These are phyloP conservation scores for Acholoe squamosa DNA, from an alignment of 2,888 invertebrate genomes.

Conservation along the genomic window DNA sequence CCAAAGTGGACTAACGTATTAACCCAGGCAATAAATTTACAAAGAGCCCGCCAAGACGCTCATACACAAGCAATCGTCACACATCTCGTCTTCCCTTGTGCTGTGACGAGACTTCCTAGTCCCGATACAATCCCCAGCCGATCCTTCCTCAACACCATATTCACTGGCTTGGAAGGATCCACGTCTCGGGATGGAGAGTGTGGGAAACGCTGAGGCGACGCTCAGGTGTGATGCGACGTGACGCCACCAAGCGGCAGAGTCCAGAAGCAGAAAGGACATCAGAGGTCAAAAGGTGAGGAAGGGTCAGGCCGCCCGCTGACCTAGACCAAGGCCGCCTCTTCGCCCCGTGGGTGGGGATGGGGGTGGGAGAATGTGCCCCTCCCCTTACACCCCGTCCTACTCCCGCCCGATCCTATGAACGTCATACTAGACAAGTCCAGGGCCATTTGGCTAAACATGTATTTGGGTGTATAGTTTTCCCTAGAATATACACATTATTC, in stretches of 20 bases:
- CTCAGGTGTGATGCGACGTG: constrained; percentile 46
- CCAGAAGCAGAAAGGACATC: constrained; percentile 33
- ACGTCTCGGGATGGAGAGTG: neutral
- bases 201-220: neutral
- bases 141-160: neutral
- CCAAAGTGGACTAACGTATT: neutral
- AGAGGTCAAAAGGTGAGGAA: constrained; percentile 41
- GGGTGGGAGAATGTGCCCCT: neutral
- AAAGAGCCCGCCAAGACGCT: neutral
- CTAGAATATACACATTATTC: too few relatives aligned
- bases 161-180: neutral
- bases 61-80: neutral
- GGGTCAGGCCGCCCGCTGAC: constrained; percentile 23
- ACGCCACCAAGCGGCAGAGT: neutral
- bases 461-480: too few relatives aligned
- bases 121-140: neutral
- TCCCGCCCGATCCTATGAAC: too few relatives aligned
- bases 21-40: constrained; percentile 10
- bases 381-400: too few relatives aligned
- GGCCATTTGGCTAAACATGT: too few relatives aligned
- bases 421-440: too few relatives aligned
- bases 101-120: neutral
- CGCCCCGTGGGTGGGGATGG: neutral
- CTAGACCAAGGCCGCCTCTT: neutral
- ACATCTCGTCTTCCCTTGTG: neutral